Evolutionary conservation across 2,888 invertebrate species (phyloP), one percentile per base, ranked within the genome.

Genomic region (Temnothorax ravouxi): DNA sequence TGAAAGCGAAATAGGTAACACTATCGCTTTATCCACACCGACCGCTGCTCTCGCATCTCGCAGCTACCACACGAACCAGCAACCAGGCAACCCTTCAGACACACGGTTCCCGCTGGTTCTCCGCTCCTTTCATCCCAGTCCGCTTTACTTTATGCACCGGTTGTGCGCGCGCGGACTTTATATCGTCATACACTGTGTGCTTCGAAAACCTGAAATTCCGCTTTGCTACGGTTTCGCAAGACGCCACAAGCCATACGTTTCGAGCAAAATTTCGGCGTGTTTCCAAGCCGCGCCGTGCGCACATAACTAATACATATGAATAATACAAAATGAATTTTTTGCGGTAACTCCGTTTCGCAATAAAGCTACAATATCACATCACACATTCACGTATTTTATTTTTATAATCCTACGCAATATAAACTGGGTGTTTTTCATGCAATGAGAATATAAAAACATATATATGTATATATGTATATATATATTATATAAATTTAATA

Each of bases 91-190:
- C 91, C 87, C 87, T 90, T 89, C 90, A 88, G 89, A 85, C 84
- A 83, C 88, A 82, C 87, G 84, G 85, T 84, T 84, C 80, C 72
- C 83, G 79, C 83, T 84, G 41, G 81, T 84, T 87, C 89, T 71
- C 84, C 74, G 77, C 84, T 88, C 86, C 85, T 89, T 89, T 89
- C 84, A 89, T 86, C 88, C 83, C 83, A 47, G 79, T 75, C 75
- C 85, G 89, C 89, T 89, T 89, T 89, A 88, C 89, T 88, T 89
- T 89, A 88, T 87, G 87, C 89, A 59, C 81, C 83, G 79, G 83
- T 84, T 86, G 83, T 76, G 83, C 87, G 59, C 59, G 29, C 72
- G 59, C 54, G 84, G 84, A 86, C 86, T 86, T 85, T 74, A 76
- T 80, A 81, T 75, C 84, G 84, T 83, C 80, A 80, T 79, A 77